Evolutionary conservation across 2,797 vertebrate genomes (phyloP).

Genomic region (Chloroceryle amazona): DNA sequence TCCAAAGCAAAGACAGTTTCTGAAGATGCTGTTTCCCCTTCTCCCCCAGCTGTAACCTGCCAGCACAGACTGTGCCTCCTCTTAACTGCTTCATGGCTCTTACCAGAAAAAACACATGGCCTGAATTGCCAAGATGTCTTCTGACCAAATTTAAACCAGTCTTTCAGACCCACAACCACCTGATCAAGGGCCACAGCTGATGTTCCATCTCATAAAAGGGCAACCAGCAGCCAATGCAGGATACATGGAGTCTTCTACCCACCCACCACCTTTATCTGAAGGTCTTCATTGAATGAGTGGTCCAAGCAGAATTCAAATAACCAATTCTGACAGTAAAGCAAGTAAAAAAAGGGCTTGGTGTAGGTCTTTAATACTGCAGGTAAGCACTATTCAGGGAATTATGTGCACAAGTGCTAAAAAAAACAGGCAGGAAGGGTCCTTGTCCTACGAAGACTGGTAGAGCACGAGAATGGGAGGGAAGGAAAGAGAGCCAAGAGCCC

Average conservation of each 20-base stretch:
- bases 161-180: background rate
- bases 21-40: background rate
- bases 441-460: background rate
- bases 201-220: background rate
- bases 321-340: background rate
- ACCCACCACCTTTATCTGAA: background rate
- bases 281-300: too few relatives aligned
- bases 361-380: background rate
- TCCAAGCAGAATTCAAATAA: background rate
- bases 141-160: background rate
- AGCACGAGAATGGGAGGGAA: background rate
- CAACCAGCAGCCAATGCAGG: too few relatives aligned
- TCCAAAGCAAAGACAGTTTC: background rate
- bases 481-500: background rate
- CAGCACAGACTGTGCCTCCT: background rate
- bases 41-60: fast-evolving
- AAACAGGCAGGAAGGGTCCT: background rate
- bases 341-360: background rate
- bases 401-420: background rate
- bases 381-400: background rate
- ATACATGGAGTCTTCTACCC: background rate
- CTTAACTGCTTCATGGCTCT: background rate
- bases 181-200: fast-evolving
- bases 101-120: background rate
- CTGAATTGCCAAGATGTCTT: background rate